These are phyloP conservation scores for Pungitius pungitius DNA, from an alignment of 2,113 vertebrate species.

Conservation along the genomic window DNA sequence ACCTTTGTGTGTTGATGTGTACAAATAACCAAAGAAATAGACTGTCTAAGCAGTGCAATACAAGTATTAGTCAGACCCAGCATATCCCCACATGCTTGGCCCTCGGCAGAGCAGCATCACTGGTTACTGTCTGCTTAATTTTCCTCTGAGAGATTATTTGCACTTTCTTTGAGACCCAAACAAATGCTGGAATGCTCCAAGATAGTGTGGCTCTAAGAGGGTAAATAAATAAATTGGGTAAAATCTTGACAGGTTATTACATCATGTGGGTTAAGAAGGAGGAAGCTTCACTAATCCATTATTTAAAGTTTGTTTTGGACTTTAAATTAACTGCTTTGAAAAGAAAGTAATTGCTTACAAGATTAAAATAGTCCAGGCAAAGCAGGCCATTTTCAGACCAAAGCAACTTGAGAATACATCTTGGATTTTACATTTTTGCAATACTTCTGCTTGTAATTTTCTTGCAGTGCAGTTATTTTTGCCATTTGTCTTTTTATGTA, in stretches of 20 bases:
- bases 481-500: slow-evolving; percentile 10
- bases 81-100: slow-evolving; percentile 57
- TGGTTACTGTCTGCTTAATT: slow-evolving; percentile 70
- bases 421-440: slow-evolving; percentile 77
- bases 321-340: slow-evolving; percentile 80
- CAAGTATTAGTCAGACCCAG: slow-evolving; percentile 66
- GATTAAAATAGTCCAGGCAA: slow-evolving; percentile 78
- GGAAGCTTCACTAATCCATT: slow-evolving; percentile 83
- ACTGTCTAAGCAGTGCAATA: slow-evolving; percentile 59
- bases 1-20: slow-evolving; percentile 53
- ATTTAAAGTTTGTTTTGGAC: slow-evolving; percentile 85
- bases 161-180: slow-evolving; percentile 71
- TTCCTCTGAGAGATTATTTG: slow-evolving; percentile 71
- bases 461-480: slow-evolving; percentile 29
- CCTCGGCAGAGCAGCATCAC: slow-evolving; percentile 55
- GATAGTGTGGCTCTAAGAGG: slow-evolving; percentile 66
- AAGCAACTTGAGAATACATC: slow-evolving; percentile 62
- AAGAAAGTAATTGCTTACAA: slow-evolving; percentile 81
- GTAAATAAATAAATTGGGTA: slow-evolving; percentile 75
- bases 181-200: slow-evolving; percentile 69
- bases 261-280: slow-evolving; percentile 82
- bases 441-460: slow-evolving; percentile 32
- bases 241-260: slow-evolving; percentile 85
- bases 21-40: slow-evolving; percentile 66
- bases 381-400: slow-evolving; percentile 69